Conservation (phyloP, 1,140 invertebrate species). For the Philopotamus ludificatus region DNA sequence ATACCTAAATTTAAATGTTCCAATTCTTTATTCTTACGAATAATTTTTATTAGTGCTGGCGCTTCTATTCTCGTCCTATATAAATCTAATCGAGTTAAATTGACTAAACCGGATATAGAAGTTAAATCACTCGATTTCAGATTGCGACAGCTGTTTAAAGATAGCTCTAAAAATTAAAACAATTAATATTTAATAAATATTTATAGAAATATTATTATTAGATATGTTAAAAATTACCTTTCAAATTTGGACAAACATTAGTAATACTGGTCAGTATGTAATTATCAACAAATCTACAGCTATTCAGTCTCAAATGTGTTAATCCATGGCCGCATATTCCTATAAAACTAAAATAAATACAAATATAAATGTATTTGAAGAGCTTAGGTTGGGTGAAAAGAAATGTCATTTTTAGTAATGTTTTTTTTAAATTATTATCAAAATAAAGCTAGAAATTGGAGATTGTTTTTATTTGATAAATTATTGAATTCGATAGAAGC, state of each 20-base stretch:
- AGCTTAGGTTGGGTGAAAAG: no score
- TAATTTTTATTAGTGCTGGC: conserved; percentile 61
- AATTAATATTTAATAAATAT: conserved; percentile 35
- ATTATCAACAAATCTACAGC: conserved; percentile 73
- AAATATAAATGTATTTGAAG: conserved; percentile 16
- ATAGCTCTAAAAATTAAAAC: conserved; percentile 68
- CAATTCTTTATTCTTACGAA: conserved; percentile 65
- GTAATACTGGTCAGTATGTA: conserved; percentile 62
- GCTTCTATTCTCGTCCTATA: conserved; percentile 71
- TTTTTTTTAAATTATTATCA: no score
- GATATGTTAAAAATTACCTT: conserved; percentile 56
- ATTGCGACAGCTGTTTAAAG: conserved; percentile 60
- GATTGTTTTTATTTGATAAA: neutral
- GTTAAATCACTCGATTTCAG: conserved; percentile 58
- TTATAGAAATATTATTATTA: conserved; percentile 12
- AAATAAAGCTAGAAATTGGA: no score
- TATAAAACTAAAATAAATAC: conserved; percentile 63
- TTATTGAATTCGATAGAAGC: no score
- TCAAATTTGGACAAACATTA: conserved; percentile 64
- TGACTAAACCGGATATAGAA: conserved; percentile 60
- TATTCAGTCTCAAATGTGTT: conserved; percentile 71
- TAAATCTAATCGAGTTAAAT: conserved; percentile 72
- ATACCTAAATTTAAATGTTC: conserved; percentile 72
- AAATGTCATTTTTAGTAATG: no score
- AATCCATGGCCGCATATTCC: conserved; percentile 63